These are phyloP conservation scores for Crematogaster levior DNA, from an alignment of 2,888 invertebrate species.

Conservation along the genomic window DNA sequence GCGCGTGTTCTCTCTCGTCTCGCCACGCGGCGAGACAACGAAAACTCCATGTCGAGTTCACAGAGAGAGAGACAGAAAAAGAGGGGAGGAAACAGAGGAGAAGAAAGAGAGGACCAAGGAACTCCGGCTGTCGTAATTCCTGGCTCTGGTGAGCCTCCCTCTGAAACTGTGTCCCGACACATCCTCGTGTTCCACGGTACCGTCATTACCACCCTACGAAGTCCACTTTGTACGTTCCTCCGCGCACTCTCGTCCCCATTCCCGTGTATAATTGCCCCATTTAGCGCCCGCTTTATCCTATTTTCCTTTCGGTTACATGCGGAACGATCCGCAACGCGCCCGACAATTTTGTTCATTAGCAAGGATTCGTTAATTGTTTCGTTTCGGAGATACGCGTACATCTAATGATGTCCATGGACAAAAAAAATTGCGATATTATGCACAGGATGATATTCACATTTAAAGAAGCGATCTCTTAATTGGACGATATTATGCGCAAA, in stretches of 20 bases:
- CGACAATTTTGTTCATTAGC: constrained; percentile 73
- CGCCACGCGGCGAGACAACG: constrained; percentile 29
- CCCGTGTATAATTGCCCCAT: constrained; percentile 75
- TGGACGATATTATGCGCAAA: neutral
- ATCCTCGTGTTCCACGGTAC: constrained; percentile 37
- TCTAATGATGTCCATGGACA: neutral
- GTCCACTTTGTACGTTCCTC: constrained; percentile 64
- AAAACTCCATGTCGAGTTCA: constrained; percentile 33
- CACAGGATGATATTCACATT: neutral
- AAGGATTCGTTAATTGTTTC: constrained; percentile 73
- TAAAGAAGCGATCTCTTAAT: constrained; percentile 21
- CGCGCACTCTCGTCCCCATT: constrained; percentile 63
- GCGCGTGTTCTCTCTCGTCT: constrained; percentile 16
- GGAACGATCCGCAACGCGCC: constrained; percentile 68
- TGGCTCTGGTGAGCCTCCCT: constrained; percentile 19
- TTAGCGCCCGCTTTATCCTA: constrained; percentile 72
- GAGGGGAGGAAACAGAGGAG: neutral
- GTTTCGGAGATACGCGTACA: constrained; percentile 27
- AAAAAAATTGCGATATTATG: neutral
- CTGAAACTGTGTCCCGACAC: constrained; percentile 49
- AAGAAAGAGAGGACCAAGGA: constrained; percentile 56
- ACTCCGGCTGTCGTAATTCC: constrained; percentile 47
- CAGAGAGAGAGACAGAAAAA: neutral
- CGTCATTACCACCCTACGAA: constrained; percentile 60
- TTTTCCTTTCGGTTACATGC: constrained; percentile 75